Base-by-base conservation (phyloP, 2,113 vertebrate species). In the Percopsis transmontana region DNA sequence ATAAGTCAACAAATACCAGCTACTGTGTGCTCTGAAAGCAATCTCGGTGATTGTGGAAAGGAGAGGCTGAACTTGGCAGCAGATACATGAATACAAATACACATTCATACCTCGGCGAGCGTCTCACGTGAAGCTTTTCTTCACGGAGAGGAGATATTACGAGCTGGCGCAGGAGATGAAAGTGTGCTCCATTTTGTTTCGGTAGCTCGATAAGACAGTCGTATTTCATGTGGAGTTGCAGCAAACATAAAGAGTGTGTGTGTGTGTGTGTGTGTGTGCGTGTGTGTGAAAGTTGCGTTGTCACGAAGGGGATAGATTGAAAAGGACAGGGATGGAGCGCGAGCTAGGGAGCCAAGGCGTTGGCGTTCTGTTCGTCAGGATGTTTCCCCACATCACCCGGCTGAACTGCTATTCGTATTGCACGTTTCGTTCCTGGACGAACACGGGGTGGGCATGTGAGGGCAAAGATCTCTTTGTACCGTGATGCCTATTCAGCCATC, bases 241-340 rank as follows among this genome's bases (percentile, higher is more conserved):
- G 56, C 51, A 39, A 63, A 42, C 10, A 41, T 21, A 39, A 27
- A 38, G 15, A 20, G 59, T 27, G 53, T 50, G 68, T 48, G 51
- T 39, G 55, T 56, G 62, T 41, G 62, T 39, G 68, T 33, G 27
- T 3, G 27, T 33, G 27, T 33, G 27, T 2, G 27, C 2, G 27
- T 33, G 27, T 33, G 27, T 6, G 27, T 6, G 27, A 72, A 77
- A 74, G 75, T 81, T 72, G 62, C 75, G 82, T 66, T 77, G 66
- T 84, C 77, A 74, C 64, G 9, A 16, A 52, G 57, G 53, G 72
- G 70, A 85, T 67, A 72, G 73, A 84, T 72, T 66, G 66, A 39
- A 70, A 61, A 66, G 60, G 77, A 68, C 67, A 66, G 33, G 39
- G 3, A 59, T 20, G 71, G 64, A 58, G 20, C 12, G 3, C 4